A percentile compares a stretch with the other conserved stretches of the same genome.
Evolutionary conservation across 2,797 vertebrate species (phyloP).

Genomic region (Stomatorhinus walkeri): DNA sequence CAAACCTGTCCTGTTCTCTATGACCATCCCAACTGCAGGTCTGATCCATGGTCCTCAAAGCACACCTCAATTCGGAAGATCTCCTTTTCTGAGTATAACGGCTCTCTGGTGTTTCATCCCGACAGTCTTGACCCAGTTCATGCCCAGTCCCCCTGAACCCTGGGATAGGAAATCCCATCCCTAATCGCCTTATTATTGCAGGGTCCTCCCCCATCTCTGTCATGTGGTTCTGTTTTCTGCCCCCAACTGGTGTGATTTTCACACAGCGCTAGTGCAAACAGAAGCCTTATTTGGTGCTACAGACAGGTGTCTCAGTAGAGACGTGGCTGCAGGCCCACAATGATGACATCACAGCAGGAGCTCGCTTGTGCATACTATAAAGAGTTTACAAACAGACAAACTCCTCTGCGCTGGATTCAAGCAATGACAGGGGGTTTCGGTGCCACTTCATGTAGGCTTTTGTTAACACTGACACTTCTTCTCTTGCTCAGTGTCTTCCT

Average conservation of each 20-base stretch:
- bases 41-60: not conserved
- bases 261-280: not conserved
- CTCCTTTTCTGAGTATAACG: not conserved
- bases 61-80: not conserved
- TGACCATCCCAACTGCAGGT: not conserved
- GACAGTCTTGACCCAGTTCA: not conserved
- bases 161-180: not conserved
- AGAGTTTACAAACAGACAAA: not conserved
- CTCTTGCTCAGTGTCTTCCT: slow-evolving; percentile 48
- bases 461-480: slow-evolving; percentile 64
- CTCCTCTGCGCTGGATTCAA: not conserved
- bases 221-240: not conserved
- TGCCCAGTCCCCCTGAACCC: not conserved
- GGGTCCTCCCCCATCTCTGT: not conserved
- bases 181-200: not conserved
- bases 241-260: not conserved
- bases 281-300: not conserved
- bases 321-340: not conserved
- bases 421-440: not conserved
- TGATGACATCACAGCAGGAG: slow-evolving; percentile 39
- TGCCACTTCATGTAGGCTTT: not conserved
- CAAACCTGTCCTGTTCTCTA: not conserved
- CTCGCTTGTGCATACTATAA: slow-evolving; percentile 12
- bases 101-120: not conserved
- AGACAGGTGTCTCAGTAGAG: not conserved